phyloP scores from a whole-genome alignment of 2,888 invertebrate species.

The Melinaea menophilus region DNA sequence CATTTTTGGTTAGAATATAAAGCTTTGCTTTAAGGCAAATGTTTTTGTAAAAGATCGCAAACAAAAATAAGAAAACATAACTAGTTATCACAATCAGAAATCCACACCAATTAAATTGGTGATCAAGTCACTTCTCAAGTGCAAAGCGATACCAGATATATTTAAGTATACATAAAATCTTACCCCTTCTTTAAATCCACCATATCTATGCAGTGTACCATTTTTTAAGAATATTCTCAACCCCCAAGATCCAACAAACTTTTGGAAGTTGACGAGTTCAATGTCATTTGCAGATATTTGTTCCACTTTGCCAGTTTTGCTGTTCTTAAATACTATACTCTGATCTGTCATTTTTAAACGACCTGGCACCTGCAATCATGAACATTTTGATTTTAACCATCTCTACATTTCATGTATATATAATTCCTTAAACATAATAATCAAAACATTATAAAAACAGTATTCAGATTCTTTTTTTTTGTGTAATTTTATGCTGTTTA shows the following conservation, averaged over 20 bases:
- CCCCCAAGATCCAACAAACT: constrained; percentile 94
- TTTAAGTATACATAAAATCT: constrained; percentile 37
- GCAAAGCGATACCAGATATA: background rate
- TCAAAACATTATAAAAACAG: too few species aligned
- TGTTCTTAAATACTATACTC: constrained; percentile 94
- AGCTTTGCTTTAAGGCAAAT: too few species aligned
- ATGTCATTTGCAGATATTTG: constrained; percentile 91
- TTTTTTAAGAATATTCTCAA: constrained; percentile 92
- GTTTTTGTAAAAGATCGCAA: too few species aligned
- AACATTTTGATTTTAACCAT: background rate
- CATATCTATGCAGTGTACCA: constrained; percentile 93
- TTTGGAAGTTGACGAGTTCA: constrained; percentile 94
- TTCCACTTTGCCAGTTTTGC: constrained; percentile 97
- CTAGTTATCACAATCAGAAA: too few species aligned
- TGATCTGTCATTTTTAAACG: constrained; percentile 94
- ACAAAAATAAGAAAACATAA: too few species aligned
- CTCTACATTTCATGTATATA: constrained; percentile 1
- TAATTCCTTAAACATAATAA: too few species aligned
- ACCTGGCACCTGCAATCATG: constrained; percentile 86
- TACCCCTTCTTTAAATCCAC: constrained; percentile 94
- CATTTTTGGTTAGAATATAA: too few species aligned
- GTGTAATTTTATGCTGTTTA: too few species aligned
- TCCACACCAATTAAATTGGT: too few species aligned
- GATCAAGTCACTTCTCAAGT: too few species aligned
- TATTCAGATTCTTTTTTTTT: too few species aligned